These are phyloP conservation scores for Catocala sponsa DNA, from an alignment of 2,888 invertebrate species.

Conservation along the genomic window DNA sequence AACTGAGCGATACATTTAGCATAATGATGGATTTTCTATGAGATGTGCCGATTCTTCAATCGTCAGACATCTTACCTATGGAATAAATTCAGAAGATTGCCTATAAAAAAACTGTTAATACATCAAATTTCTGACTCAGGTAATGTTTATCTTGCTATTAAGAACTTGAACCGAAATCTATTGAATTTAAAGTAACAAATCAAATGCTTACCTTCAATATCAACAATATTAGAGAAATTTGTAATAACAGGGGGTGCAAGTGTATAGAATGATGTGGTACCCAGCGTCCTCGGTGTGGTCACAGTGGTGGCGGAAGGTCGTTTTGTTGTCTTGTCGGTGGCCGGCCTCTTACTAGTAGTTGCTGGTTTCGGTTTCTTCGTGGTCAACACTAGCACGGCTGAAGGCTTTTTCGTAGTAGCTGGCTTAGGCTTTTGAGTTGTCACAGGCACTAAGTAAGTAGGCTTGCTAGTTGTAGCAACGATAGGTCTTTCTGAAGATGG, in stretches of 20 bases:
- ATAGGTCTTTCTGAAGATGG: slow-evolving; percentile 72
- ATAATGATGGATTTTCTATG: too few relatives aligned
- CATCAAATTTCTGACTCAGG: too few relatives aligned
- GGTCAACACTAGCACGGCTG: slow-evolving; percentile 67
- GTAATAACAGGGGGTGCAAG: slow-evolving; percentile 71
- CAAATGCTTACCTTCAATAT: slow-evolving; percentile 80
- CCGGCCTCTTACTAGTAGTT: slow-evolving; percentile 60
- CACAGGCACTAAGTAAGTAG: slow-evolving; percentile 79
- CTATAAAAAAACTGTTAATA: too few relatives aligned
- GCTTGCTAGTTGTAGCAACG: slow-evolving; percentile 73
- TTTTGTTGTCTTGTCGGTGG: slow-evolving; percentile 63
- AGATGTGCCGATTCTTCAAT: too few relatives aligned
- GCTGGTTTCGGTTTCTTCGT: slow-evolving; percentile 66
- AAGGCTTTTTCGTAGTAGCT: slow-evolving; percentile 64
- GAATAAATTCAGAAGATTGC: too few relatives aligned
- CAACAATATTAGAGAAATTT: slow-evolving; percentile 86
- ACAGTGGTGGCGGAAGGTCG: slow-evolving; percentile 62
- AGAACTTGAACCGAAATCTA: too few relatives aligned
- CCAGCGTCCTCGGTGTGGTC: slow-evolving; percentile 63
- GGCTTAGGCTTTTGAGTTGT: slow-evolving; percentile 73
- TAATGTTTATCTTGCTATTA: too few relatives aligned
- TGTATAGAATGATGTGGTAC: slow-evolving; percentile 83
- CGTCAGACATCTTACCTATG: too few relatives aligned
- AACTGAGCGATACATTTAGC: too few relatives aligned
- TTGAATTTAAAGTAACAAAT: not conserved